These are phyloP conservation scores for Melipona bicolor DNA, from an alignment of 2,888 invertebrate genomes.

Conservation along the genomic window DNA sequence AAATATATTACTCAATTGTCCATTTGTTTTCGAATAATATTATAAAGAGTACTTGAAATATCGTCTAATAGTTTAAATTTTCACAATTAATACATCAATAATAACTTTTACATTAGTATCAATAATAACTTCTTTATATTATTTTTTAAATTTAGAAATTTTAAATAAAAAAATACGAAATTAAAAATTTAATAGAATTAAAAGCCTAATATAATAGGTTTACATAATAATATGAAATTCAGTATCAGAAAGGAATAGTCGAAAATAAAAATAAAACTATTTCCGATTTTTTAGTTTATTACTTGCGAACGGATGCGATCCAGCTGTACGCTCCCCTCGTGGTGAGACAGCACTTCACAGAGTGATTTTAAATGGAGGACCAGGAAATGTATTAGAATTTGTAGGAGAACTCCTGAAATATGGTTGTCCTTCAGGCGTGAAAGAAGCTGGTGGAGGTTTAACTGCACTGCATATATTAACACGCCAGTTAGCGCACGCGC, in stretches of 20 bases:
- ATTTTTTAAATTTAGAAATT: neutral
- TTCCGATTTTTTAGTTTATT: slow-evolving; percentile 53
- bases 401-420: slow-evolving; percentile 78
- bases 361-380: slow-evolving; percentile 76
- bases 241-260: neutral
- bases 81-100: no score
- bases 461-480: slow-evolving; percentile 80
- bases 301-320: slow-evolving; percentile 79
- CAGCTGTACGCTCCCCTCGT: slow-evolving; percentile 79
- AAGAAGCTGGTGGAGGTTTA: slow-evolving; percentile 79
- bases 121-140: neutral
- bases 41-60: neutral
- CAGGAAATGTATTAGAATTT: slow-evolving; percentile 74
- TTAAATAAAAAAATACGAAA: neutral
- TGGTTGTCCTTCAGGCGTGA: slow-evolving; percentile 79
- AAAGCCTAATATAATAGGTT: neutral
- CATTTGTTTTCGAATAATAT: neutral
- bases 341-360: slow-evolving; percentile 82
- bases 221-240: neutral
- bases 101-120: no score
- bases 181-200: neutral
- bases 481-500: slow-evolving; percentile 75
- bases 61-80: no score
- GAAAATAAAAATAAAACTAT: slow-evolving; percentile 1
- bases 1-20: neutral